Percentiles rank a stretch among this genome's conserved stretches.
Conservation (phyloP, 2,113 vertebrate genomes). For the Crotalus horridus region DNA sequence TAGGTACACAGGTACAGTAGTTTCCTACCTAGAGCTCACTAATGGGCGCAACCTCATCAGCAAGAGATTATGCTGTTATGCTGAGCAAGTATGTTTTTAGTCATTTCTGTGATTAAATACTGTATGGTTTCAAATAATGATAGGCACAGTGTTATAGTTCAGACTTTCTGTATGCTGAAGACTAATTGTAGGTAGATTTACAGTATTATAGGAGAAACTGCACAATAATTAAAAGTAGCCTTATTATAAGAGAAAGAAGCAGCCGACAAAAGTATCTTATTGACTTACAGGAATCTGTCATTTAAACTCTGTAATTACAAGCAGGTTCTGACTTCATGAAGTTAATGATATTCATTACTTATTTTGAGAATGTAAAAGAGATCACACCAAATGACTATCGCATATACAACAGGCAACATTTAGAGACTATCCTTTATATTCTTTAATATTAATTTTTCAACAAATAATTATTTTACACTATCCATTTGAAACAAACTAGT, state of each 20-base stretch:
- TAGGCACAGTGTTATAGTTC: neutral
- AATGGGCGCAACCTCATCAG: neutral
- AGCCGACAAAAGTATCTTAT: neutral
- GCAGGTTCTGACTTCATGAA: neutral
- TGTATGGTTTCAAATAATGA: neutral
- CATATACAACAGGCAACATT: neutral
- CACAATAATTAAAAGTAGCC: neutral
- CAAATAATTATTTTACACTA: neutral
- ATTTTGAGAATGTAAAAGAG: neutral
- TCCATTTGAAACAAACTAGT: neutral
- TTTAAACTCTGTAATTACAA: slow-evolving; percentile 2
- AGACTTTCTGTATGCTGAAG: neutral
- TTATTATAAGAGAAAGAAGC: neutral
- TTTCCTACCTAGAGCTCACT: neutral
- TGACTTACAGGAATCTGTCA: neutral
- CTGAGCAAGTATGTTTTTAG: neutral
- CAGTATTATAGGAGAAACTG: neutral
- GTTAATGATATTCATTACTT: neutral
- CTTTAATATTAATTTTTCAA: neutral
- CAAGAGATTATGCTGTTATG: neutral
- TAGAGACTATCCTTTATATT: neutral
- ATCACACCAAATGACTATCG: neutral
- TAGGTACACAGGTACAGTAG: neutral
- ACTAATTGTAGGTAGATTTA: neutral
- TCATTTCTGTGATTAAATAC: neutral